These are phyloP conservation scores for Hirtodrosophila cameraria DNA, from an alignment of 2,888 invertebrate species.

Conservation along the genomic window DNA sequence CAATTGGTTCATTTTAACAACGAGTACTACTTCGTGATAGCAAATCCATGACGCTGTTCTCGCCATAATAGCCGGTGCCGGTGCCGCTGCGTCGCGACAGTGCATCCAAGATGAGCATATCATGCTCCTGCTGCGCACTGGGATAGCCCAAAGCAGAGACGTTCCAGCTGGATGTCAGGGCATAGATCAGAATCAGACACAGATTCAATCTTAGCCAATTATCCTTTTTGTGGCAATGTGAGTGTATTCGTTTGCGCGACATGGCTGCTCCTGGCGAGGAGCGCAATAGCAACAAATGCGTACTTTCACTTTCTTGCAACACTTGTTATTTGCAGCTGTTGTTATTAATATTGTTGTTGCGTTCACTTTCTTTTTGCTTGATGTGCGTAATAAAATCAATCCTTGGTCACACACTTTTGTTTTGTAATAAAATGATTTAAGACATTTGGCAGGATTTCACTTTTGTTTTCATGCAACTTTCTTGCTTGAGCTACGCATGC, in stretches of 20 bases:
- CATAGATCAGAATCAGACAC: slow-evolving; percentile 26
- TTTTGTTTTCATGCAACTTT: slow-evolving; percentile 69
- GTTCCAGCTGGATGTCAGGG: slow-evolving; percentile 21
- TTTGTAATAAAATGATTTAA: background rate
- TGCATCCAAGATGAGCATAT: slow-evolving; percentile 89
- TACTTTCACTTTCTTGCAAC: slow-evolving; percentile 77
- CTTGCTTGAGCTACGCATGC: slow-evolving; percentile 66
- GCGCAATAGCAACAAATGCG: slow-evolving; percentile 24
- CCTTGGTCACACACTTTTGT: slow-evolving; percentile 24
- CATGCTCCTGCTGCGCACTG: slow-evolving; percentile 88
- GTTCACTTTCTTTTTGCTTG: slow-evolving; percentile 67
- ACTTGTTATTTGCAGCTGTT: slow-evolving; percentile 24
- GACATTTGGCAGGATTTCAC: slow-evolving; percentile 69
- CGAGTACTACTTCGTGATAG: slow-evolving; percentile 92
- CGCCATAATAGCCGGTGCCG: slow-evolving; percentile 85
- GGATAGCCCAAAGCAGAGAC: slow-evolving; percentile 71
- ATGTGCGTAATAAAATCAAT: slow-evolving; percentile 18
- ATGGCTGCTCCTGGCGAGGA: slow-evolving; percentile 50
- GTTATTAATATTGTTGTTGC: slow-evolving; percentile 7
- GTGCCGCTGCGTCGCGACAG: slow-evolving; percentile 86
- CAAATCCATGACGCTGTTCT: slow-evolving; percentile 91
- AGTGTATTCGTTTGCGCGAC: slow-evolving; percentile 32
- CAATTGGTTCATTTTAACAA: slow-evolving; percentile 7
- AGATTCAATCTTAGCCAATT: slow-evolving; percentile 65
- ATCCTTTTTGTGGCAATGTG: slow-evolving; percentile 63